Evolutionary conservation across 1,140 invertebrate genomes (phyloP).

Genomic region (Megalopta genalis): DNA sequence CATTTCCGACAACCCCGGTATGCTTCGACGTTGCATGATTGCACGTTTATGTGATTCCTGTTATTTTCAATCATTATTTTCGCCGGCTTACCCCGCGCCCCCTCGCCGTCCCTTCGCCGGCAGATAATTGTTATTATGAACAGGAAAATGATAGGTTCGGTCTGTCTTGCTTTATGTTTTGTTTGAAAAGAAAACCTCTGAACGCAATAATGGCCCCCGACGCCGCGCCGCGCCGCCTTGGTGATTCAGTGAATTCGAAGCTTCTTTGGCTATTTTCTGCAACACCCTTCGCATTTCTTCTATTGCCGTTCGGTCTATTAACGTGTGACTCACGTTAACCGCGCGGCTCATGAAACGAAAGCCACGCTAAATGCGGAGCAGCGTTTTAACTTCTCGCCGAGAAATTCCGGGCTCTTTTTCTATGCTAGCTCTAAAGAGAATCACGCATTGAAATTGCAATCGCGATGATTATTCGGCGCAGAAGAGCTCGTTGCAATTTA

Average conservation of each 20-base stretch:
- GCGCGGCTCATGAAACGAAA: no score
- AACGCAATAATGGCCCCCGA: conserved; percentile 28
- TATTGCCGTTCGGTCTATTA: background rate
- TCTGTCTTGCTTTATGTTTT: conserved; percentile 56
- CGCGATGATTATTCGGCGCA: no score
- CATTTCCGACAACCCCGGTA: conserved; percentile 61
- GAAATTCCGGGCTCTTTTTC: no score
- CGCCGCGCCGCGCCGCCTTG: background rate
- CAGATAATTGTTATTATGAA: conserved; percentile 70
- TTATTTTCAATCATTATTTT: conserved; percentile 78
- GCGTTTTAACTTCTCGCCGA: no score
- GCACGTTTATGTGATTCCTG: conserved; percentile 77
- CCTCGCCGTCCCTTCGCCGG: conserved; percentile 48
- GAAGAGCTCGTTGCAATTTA: no score
- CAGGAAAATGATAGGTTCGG: conserved; percentile 64
- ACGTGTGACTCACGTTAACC: no score
- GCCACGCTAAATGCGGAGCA: no score
- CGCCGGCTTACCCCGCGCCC: conserved; percentile 36
- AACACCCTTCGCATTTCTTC: background rate
- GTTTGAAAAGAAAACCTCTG: conserved; percentile 55
- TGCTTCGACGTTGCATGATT: conserved; percentile 64
- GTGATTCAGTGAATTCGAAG: conserved; percentile 43
- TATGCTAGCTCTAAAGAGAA: no score
- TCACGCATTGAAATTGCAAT: no score
- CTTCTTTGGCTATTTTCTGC: background rate